phyloP scores from a whole-genome alignment of 2,113 vertebrate genomes.

The Protobothrops flavoviridis region DNA sequence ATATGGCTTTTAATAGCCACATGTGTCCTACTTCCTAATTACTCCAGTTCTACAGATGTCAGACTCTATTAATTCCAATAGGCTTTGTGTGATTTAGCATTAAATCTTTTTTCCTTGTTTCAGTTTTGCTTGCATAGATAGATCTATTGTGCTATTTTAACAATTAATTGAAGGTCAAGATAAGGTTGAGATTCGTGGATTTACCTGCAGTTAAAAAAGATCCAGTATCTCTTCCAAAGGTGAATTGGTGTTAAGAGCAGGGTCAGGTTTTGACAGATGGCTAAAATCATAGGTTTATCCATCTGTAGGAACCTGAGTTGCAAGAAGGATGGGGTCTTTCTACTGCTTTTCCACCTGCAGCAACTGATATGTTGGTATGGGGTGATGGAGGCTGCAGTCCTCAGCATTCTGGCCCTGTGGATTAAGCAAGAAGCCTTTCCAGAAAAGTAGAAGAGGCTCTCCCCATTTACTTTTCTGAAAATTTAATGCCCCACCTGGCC shows the following conservation, averaged over 20 bases:
- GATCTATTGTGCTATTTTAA: constrained; percentile 6
- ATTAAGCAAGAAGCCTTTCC: not conserved
- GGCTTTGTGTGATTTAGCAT: constrained; percentile 29
- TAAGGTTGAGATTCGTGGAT: not conserved
- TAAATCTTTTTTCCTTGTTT: constrained; percentile 35
- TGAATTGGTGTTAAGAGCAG: not conserved
- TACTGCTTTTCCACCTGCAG: not conserved
- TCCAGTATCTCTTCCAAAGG: not conserved
- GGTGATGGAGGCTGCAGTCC: not conserved
- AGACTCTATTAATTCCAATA: constrained; percentile 27
- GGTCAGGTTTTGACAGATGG: not conserved
- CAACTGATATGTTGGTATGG: not conserved
- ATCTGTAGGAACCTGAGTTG: not conserved
- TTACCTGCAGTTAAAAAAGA: not conserved
- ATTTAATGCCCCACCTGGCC: not conserved
- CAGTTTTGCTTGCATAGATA: constrained; percentile 42
- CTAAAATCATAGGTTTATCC: not conserved
- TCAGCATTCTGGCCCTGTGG: not conserved
- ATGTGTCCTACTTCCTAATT: constrained; percentile 5
- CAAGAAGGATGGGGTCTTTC: not conserved
- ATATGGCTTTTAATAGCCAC: constrained; percentile 27
- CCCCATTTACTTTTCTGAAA: not conserved
- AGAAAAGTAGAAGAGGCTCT: not conserved
- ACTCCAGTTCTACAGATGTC: constrained; percentile 48
- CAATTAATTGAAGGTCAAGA: not conserved